phyloP scores from a whole-genome alignment of 2,113 vertebrate species.

The Brevimyrus niger region DNA sequence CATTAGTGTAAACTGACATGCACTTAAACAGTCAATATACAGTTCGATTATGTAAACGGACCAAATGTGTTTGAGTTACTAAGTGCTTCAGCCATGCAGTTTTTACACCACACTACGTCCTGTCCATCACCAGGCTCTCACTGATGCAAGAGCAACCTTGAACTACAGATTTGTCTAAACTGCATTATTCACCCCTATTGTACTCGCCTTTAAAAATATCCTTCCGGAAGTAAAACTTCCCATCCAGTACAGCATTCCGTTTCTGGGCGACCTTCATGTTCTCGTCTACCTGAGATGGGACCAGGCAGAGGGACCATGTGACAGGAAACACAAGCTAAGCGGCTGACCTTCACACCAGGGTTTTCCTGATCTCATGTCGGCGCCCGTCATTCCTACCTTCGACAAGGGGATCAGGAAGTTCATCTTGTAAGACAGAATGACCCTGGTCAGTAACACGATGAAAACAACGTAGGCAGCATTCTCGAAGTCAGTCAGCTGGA shows the following conservation, averaged over 20 bases:
- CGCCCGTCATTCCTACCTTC: conserved; percentile 65
- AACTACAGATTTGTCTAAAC: background rate
- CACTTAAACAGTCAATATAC: background rate
- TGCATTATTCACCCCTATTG: background rate
- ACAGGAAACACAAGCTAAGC: background rate
- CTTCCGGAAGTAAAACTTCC: conserved; percentile 92
- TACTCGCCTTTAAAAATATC: conserved; percentile 87
- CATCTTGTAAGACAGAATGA: conserved; percentile 94
- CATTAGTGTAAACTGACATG: background rate
- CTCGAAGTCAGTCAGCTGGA: conserved; percentile 96
- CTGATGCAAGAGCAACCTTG: background rate
- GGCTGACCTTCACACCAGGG: background rate
- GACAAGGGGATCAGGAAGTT: conserved; percentile 96
- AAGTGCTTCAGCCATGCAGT: background rate
- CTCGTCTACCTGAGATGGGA: conserved; percentile 77
- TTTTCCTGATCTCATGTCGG: background rate
- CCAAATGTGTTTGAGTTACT: background rate
- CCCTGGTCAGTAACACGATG: conserved; percentile 89
- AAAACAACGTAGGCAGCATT: conserved; percentile 96
- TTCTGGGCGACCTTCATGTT: conserved; percentile 96
- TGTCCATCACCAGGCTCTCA: background rate
- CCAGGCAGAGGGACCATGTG: background rate
- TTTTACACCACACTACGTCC: background rate
- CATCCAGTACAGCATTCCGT: conserved; percentile 82
- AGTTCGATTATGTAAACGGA: background rate